Percentiles rank a stretch among this genome's conserved stretches.
Evolutionary conservation across 2,113 vertebrate genomes (phyloP).

Genomic region (Solea solea): DNA sequence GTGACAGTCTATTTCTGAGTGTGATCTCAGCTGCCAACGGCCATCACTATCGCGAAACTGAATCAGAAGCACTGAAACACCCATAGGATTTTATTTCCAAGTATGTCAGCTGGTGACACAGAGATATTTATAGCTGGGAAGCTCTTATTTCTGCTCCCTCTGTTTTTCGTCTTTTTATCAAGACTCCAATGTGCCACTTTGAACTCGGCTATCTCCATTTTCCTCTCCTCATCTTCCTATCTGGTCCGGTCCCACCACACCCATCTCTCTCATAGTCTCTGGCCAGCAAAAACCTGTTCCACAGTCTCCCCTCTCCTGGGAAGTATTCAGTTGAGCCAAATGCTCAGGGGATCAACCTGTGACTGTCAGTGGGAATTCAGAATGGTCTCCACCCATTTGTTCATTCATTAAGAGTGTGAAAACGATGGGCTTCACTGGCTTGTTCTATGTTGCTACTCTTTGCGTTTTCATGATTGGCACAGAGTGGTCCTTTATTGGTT

Average conservation of each 20-base stretch:
- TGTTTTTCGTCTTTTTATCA: slow-evolving; percentile 11
- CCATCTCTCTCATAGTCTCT: background rate
- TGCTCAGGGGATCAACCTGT: slow-evolving; percentile 31
- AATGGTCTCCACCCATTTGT: slow-evolving; percentile 20
- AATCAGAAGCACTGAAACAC: slow-evolving; percentile 47
- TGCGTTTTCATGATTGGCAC: background rate
- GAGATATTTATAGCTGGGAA: slow-evolving; percentile 41
- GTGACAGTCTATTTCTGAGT: slow-evolving; percentile 60
- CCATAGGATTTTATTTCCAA: slow-evolving; percentile 41
- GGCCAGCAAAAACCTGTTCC: background rate
- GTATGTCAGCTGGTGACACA: slow-evolving; percentile 21
- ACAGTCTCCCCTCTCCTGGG: slow-evolving; percentile 8
- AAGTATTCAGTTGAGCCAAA: slow-evolving; percentile 24
- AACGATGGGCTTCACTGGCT: slow-evolving; percentile 1
- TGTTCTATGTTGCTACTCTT: background rate
- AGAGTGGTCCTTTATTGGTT: background rate
- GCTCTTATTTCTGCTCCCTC: slow-evolving; percentile 9
- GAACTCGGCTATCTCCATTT: slow-evolving; percentile 38
- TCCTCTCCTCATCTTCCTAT: slow-evolving; percentile 22
- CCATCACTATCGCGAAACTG: slow-evolving; percentile 21
- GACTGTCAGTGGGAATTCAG: slow-evolving; percentile 15
- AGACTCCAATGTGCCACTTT: slow-evolving; percentile 7
- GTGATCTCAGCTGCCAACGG: slow-evolving; percentile 68
- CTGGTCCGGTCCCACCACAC: slow-evolving; percentile 39
- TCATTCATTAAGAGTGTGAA: slow-evolving; percentile 10